Evolutionary conservation across 30 jellyfish, hydroid and myxozoan species (phyloP).

Genomic region (Nemopilema nomurai): DNA sequence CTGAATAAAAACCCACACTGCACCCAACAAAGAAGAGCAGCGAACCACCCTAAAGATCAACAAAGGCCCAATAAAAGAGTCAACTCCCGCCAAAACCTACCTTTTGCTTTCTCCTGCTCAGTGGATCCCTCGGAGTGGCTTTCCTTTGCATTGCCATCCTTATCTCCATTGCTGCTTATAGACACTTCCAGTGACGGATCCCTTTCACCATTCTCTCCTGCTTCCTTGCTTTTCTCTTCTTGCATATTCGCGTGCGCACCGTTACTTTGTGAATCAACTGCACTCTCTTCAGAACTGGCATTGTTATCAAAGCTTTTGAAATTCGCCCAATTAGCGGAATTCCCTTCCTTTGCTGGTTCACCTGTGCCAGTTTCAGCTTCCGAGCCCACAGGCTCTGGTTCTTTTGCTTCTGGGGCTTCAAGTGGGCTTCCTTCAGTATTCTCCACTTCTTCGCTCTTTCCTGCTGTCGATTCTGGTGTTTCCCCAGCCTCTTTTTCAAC

Average conservation of each 20-base stretch:
- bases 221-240: neutral
- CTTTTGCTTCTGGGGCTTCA: neutral
- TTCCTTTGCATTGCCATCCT: neutral
- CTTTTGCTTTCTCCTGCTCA: conserved; percentile 1
- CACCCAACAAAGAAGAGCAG: too few relatives aligned
- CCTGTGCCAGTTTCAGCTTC: neutral
- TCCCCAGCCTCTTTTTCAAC: conserved; percentile 5
- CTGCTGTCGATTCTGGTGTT: neutral
- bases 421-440: neutral
- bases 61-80: too few relatives aligned
- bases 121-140: neutral
- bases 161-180: neutral
- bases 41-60: too few relatives aligned
- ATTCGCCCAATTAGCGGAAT: conserved; percentile 40
- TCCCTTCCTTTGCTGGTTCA: conserved; percentile 1
- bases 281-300: neutral
- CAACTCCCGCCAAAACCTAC: neutral
- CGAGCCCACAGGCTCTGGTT: neutral
- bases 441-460: neutral
- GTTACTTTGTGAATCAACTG: neutral
- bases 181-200: conserved; percentile 3
- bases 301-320: conserved; percentile 23
- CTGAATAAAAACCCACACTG: too few relatives aligned
- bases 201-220: neutral
- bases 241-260: conserved; percentile 1